phyloP scores from a whole-genome alignment of 1,140 invertebrate genomes.

The Lasioglossum baleicum region DNA sequence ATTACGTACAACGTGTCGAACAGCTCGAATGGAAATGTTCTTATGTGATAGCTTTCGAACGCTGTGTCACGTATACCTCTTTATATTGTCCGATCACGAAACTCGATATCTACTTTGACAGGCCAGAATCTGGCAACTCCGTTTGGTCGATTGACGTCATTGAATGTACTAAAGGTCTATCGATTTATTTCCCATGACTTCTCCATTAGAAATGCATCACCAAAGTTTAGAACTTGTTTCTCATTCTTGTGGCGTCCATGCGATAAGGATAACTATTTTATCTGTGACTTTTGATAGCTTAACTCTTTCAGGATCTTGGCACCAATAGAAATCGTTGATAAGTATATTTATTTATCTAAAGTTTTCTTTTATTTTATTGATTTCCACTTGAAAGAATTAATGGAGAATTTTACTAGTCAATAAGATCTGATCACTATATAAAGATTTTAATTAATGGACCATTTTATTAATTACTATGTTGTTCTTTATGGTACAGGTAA shows the following conservation, averaged over 20 bases:
- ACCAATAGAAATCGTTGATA: no score
- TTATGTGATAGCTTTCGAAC: background rate
- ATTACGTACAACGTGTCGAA: background rate
- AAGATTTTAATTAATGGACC: no score
- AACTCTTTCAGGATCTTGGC: no score
- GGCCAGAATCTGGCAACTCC: constrained; percentile 16
- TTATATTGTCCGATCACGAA: constrained; percentile 39
- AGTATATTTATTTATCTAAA: no score
- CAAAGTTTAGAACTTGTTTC: background rate
- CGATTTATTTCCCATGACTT: constrained; percentile 31
- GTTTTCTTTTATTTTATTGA: no score
- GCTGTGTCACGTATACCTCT: constrained; percentile 16
- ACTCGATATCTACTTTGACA: constrained; percentile 40
- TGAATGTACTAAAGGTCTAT: constrained; percentile 4
- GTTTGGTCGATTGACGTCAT: constrained; percentile 26
- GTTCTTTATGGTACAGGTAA: no score
- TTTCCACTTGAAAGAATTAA: no score
- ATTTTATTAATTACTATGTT: no score
- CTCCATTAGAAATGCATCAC: background rate
- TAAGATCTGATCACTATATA: no score
- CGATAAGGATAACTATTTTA: background rate
- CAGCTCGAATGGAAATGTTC: constrained; percentile 14
- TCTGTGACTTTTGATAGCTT: background rate
- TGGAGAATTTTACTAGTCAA: no score
- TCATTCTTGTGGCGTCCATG: background rate